Base-by-base conservation (phyloP, 2,797 vertebrate species). In the Meriones psammophilus region DNA sequence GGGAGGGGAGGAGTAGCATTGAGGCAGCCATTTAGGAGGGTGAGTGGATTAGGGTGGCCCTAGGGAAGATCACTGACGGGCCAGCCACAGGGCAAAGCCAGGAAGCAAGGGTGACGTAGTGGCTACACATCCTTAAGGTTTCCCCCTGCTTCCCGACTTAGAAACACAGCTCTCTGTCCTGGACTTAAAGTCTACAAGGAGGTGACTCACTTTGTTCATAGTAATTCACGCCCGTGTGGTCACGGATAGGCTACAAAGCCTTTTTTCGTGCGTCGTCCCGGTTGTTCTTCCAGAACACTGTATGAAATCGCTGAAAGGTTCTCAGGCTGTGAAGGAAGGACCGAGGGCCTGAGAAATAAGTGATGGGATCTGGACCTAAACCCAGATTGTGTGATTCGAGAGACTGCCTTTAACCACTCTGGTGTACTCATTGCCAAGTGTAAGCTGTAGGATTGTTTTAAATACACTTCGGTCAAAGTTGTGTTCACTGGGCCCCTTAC, bases 381-480 rank as follows among this genome's bases (percentile, higher is more conserved):
- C 80, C 62, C 42, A 74, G 33, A 54, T 76, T 60, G 50, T 87
- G 64, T 77, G 39, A 83, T 8, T 80, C 39, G 39, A 17, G 1
- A 66, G 79, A 3, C 58, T 33, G 60, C 46, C 10, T 84, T 62
- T 88, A 76, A 50, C 60, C 54, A 42, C 2, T 78, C 28, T 0
- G 5, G 26, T 78, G 42, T 66, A 20, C 10, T 88, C 22, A 79
- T 68, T 60, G 50, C 85, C 42, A 50, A 69, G 18, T 56, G 42
- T 76, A 96, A 86, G 30, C 42, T 26, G 50, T 20, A 24, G 33
- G 50, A n/a, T 62, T 92, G 20, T 30, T 95, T 95, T 60, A 95
- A 93, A 71, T 50, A 78, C 12, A 76, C 9, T 74, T 80, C 56
- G 93, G 64, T 22, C 77, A 56, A 26, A 78, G 89, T 46, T 88